A percentile compares a stretch with the other conserved stretches of the same genome.
phyloP scores from a whole-genome alignment of 2,113 vertebrate genomes.

The Lycocorax pyrrhopterus region DNA sequence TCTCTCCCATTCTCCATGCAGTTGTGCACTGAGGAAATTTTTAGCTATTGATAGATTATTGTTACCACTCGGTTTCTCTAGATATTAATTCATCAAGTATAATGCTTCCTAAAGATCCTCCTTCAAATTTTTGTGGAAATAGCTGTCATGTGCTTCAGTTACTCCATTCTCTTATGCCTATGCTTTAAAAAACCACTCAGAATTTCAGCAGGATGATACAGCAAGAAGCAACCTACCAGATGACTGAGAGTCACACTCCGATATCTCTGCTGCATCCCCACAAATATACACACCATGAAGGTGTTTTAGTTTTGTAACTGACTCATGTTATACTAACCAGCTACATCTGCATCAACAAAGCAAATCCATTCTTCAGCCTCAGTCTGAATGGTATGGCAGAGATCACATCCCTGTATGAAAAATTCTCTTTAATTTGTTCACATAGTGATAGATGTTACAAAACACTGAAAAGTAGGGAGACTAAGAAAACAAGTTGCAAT shows the following conservation, averaged over 20 bases:
- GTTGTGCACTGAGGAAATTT: background rate
- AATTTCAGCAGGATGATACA: background rate
- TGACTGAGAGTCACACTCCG: fast-evolving
- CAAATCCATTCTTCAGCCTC: background rate
- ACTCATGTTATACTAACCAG: background rate
- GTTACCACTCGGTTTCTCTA: background rate
- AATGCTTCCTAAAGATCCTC: background rate
- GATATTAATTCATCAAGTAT: background rate
- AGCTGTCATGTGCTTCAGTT: background rate
- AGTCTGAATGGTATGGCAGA: background rate
- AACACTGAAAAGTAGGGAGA: background rate
- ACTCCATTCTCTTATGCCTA: background rate
- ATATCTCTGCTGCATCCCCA: background rate
- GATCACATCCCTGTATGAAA: background rate
- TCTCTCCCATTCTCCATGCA: background rate
- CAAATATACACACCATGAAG: background rate
- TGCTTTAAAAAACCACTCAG: background rate
- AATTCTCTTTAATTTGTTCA: background rate
- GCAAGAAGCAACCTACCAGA: background rate
- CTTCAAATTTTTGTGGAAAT: background rate
- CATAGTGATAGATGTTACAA: background rate
- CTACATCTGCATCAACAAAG: background rate
- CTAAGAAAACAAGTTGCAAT: background rate
- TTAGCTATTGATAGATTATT: background rate
- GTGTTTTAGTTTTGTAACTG: background rate